These are phyloP conservation scores for Masnerella sp. DNA, from an alignment of 2,888 invertebrate species.

Conservation along the genomic window DNA sequence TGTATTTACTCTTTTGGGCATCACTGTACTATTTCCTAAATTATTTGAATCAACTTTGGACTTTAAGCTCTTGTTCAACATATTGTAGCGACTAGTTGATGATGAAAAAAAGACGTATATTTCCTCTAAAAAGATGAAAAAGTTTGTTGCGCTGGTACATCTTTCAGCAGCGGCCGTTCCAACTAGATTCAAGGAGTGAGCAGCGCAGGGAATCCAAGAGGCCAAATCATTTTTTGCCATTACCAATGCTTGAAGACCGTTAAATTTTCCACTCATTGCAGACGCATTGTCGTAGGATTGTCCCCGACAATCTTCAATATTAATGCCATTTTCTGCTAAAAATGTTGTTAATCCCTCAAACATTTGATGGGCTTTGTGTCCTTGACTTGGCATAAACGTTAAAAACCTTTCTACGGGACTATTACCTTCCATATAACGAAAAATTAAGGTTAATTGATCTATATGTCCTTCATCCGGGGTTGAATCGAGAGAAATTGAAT, in stretches of 20 bases:
- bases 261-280: conserved; percentile 58
- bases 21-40: conserved; percentile 19
- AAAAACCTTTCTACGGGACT: conserved; percentile 33
- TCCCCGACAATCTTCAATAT: conserved; percentile 57
- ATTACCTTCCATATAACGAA: conserved; percentile 38
- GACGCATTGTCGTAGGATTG: conserved; percentile 61
- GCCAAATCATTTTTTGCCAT: conserved; percentile 37
- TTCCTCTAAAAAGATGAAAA: conserved; percentile 22
- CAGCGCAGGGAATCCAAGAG: conserved; percentile 22
- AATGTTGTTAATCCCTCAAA: conserved; percentile 34
- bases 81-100: conserved; percentile 33
- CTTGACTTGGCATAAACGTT: conserved; percentile 17
- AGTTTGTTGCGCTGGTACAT: neutral
- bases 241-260: conserved; percentile 42
- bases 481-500: conserved; percentile 35
- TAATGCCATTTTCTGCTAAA: conserved; percentile 42
- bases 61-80: no score
- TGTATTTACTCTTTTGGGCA: conserved; percentile 32
- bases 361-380: conserved; percentile 36
- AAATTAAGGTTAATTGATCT: conserved; percentile 48
- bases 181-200: conserved; percentile 1
- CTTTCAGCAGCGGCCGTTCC: conserved; percentile 44
- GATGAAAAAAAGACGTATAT: conserved; percentile 34
- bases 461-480: conserved; percentile 43
- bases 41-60: neutral